Base-by-base conservation (phyloP, 2,797 vertebrate genomes). In the Jordanella pulchra region DNA sequence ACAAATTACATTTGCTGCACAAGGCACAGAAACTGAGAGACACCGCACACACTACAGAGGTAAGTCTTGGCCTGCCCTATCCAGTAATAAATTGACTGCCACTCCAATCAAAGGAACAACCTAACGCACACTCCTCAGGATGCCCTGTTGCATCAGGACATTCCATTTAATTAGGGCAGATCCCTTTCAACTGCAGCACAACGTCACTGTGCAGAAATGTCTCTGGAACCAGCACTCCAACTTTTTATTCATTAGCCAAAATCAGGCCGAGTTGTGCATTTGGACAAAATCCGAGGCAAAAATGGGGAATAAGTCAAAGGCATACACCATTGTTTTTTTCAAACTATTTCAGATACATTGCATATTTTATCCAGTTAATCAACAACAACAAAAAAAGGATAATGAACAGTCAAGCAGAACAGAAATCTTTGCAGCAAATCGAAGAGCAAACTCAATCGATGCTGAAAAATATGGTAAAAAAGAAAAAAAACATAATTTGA, bases 161-260 rank as follows among this genome's bases (percentile, higher is more conserved):
- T 83, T 89, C 86, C 71, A 63, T 89, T 92, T 93, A 93, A 94
- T 94, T 92, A 93, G 90, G 85, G 85, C 88, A 78, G 71, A 85
- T 85, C 79, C 78, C 87, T 92, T 94, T 93, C 87, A 92, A 89
- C 89, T 85, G 68, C 1, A 32, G 78, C 25, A 64, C 83, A 45
- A 80, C 84, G 61, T 90, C 90, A 87, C 78, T 18, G 83, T 56
- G 81, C 78, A 76, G 83, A 82, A 82, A 88, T 63, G 81, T 91
- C 85, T 88, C 64, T 61, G 87, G 81, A 87, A 89, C 81, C 82
- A 69, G 84, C 83, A 28, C 39, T 87, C 80, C 60, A 70, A 89
- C 88, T 84, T 90, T 92, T 91, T 53, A 90, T 89, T 92, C 91
- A 92, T 94, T 93, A 93, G 82, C 23, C 78, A 65, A 85, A 93